Evolutionary conservation across 2,888 invertebrate genomes (phyloP).

Genomic region (Emmelina monodactyla): DNA sequence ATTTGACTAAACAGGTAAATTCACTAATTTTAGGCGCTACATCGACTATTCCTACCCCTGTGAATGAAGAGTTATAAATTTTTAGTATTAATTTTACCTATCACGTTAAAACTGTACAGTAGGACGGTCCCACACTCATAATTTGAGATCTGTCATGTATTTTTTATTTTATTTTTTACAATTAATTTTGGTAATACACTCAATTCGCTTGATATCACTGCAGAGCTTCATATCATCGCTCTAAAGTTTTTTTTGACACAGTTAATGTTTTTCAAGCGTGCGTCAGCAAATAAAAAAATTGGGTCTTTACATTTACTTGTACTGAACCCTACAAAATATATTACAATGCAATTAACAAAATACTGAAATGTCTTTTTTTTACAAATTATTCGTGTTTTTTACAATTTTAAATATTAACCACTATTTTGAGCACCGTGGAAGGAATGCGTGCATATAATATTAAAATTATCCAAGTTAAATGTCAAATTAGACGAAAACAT

Average conservation of each 20-base stretch:
- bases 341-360: too few species aligned
- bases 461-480: too few species aligned
- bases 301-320: too few species aligned
- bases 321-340: too few species aligned
- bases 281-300: too few species aligned
- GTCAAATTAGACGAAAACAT: too few species aligned
- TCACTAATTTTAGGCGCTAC: conserved; percentile 41
- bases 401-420: too few species aligned
- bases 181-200: conserved; percentile 39
- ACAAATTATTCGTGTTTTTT: too few species aligned
- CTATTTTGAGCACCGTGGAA: conserved; percentile 73
- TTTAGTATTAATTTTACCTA: conserved; percentile 40
- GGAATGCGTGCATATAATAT: conserved; percentile 71
- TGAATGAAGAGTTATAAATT: conserved; percentile 6
- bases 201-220: conserved; percentile 48
- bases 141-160: conserved; percentile 51
- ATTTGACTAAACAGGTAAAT: conserved; percentile 47
- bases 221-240: too few species aligned
- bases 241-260: too few species aligned
- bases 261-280: too few species aligned
- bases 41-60: neutral
- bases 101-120: conserved; percentile 50
- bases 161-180: conserved; percentile 15
- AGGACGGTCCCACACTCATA: conserved; percentile 63
- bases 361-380: too few species aligned